Evolutionary conservation across 2,888 invertebrate species (phyloP), one percentile per base, ranked within the genome.

Genomic region (Pseudanteris insignis): DNA sequence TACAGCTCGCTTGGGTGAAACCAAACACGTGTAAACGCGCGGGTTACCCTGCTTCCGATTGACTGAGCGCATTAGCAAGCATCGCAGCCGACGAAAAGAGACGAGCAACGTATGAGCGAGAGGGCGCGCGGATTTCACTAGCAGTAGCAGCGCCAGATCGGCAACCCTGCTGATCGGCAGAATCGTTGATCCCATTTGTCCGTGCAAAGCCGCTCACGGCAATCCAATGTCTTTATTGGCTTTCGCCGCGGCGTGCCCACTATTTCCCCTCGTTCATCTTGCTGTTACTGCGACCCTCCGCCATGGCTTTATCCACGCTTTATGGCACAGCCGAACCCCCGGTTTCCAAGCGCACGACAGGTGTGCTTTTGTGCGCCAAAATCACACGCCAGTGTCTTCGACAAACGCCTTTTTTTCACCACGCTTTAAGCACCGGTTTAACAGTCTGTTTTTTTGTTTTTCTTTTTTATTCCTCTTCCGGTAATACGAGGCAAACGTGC

Each of bases 151-250:
- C 28, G 36, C n/a, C n/a, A n/a, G 58, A 55, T 63, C 58, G 55
- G 54, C 60, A 64, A 60, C 57, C 53, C 57, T 60, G 63, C 53
- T 33, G 46, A 79, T 79, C 77, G 75, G 68, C 75, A 72, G 69
- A 76, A 74, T 76, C 71, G 73, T 69, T 77, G 75, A 79, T 79
- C 77, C 76, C 74, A 78, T 79, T 79, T 78, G 78, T 75, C 71
- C 67, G 70, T 64, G 73, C 70, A 75, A 75, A 77, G 76, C 76
- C 74, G 72, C 70, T 73, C 73, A 68, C 69, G 68, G 69, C 75
- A 75, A 78, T 78, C 78, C 78, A 79, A 79, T 79, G 78, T 78
- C 77, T 79, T 79, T 77, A 79, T 79, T 78, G 77, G 78, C 78
- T 79, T 77, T 76, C 70, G 64, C 66, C 64, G 64, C 64, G 63